Evolutionary conservation across 2,113 vertebrate species (phyloP).

Genomic region (Spilogale gracilis): DNA sequence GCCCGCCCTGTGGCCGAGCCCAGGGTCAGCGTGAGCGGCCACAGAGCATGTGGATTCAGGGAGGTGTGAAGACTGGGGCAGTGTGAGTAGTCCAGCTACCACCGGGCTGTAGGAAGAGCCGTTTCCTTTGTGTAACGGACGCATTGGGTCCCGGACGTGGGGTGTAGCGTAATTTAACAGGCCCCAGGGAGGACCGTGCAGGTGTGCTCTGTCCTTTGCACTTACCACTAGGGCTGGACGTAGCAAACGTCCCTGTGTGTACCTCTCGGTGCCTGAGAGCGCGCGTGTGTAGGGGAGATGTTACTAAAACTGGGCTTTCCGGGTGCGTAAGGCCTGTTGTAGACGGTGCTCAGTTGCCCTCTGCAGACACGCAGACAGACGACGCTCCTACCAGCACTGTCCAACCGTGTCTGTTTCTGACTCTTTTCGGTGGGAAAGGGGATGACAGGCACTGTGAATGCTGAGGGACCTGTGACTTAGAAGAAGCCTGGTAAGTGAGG

Average conservation of each 20-base stretch:
- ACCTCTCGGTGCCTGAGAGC: background rate
- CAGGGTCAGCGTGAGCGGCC: background rate
- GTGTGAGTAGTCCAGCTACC: rapidly evolving
- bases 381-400: rapidly evolving
- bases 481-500: background rate
- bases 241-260: rapidly evolving
- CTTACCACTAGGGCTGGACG: rapidly evolving
- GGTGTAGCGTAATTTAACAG: rapidly evolving
- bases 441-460: rapidly evolving
- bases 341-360: background rate
- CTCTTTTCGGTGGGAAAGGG: too few species aligned
- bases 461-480: background rate
- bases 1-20: background rate
- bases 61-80: background rate
- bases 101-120: rapidly evolving
- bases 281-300: rapidly evolving
- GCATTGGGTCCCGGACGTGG: rapidly evolving
- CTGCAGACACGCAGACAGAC: rapidly evolving
- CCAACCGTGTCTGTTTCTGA: background rate
- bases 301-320: background rate
- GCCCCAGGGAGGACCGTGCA: too few species aligned
- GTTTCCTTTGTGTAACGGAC: background rate
- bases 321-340: rapidly evolving
- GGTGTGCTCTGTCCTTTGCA: background rate
- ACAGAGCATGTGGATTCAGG: background rate